A percentile compares a stretch with the other conserved stretches of the same genome.
Evolutionary conservation across 2,888 invertebrate species (phyloP).

Genomic region (Heliothis peltigera): DNA sequence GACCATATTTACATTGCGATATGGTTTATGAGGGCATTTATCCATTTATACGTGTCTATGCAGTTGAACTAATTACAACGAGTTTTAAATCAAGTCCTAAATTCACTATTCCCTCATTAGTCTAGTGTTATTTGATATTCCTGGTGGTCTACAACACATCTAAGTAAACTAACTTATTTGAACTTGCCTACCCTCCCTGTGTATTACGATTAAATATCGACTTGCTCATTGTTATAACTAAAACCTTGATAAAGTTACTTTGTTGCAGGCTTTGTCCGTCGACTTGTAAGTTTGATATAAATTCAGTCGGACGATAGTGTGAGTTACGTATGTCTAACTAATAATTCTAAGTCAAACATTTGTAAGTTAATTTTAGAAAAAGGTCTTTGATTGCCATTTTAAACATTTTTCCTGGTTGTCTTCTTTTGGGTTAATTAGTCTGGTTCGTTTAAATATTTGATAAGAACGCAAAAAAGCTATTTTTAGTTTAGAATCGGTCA

Average conservation of each 20-base stretch:
- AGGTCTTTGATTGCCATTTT: too few relatives aligned
- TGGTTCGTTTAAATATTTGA: too few relatives aligned
- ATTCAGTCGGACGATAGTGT: background rate
- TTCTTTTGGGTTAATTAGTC: too few relatives aligned
- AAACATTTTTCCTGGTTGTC: too few relatives aligned
- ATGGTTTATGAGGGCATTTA: conserved; percentile 29
- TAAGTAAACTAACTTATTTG: background rate
- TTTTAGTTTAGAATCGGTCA: background rate
- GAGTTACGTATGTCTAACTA: background rate
- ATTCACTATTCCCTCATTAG: background rate
- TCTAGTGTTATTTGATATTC: conserved; percentile 1
- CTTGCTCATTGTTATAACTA: background rate
- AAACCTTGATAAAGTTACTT: background rate
- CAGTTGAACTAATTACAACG: background rate
- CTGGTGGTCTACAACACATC: too few relatives aligned
- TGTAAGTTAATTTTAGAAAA: too few relatives aligned
- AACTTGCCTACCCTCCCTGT: background rate
- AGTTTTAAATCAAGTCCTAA: conserved; percentile 6
- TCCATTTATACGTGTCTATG: conserved; percentile 3
- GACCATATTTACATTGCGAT: conserved; percentile 34
- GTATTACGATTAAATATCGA: background rate
- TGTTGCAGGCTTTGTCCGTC: background rate
- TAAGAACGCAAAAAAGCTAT: too few relatives aligned
- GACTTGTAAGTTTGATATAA: background rate
- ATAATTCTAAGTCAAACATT: too few relatives aligned